Evolutionary conservation across 2,797 vertebrate species (phyloP).

Genomic region (Hipposideros larvatus): DNA sequence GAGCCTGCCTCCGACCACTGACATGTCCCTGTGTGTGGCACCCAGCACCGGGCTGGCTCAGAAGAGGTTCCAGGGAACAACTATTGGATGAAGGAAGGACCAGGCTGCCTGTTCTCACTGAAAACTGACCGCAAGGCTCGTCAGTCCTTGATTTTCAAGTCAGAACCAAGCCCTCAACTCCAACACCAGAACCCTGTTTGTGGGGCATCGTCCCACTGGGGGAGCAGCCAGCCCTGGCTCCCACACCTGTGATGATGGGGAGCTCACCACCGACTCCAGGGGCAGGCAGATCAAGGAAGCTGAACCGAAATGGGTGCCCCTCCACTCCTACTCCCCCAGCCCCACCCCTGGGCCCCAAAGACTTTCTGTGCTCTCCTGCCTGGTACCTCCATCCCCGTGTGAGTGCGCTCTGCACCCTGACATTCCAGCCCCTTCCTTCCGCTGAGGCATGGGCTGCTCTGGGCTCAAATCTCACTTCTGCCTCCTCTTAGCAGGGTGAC

Average conservation of each 20-base stretch:
- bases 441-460: no score
- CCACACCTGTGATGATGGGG: background rate
- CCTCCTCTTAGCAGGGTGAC: background rate
- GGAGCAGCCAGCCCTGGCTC: background rate
- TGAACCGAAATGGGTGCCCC: background rate
- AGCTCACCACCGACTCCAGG: background rate
- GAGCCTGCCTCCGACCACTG: background rate
- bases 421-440: no score
- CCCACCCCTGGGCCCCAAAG: background rate
- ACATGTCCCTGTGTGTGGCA: background rate
- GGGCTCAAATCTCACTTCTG: background rate
- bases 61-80: background rate
- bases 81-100: background rate
- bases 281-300: background rate
- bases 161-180: background rate
- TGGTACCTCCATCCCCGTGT: fast-evolving
- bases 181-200: background rate
- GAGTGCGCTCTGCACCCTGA: background rate
- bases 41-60: background rate
- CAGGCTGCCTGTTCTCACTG: background rate
- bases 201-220: background rate
- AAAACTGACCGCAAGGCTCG: background rate
- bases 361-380: background rate
- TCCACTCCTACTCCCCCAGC: background rate
- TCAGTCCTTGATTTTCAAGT: background rate